Evolutionary conservation across 1,140 invertebrate genomes (phyloP).

Genomic region (Aphelenchoides besseyi): DNA sequence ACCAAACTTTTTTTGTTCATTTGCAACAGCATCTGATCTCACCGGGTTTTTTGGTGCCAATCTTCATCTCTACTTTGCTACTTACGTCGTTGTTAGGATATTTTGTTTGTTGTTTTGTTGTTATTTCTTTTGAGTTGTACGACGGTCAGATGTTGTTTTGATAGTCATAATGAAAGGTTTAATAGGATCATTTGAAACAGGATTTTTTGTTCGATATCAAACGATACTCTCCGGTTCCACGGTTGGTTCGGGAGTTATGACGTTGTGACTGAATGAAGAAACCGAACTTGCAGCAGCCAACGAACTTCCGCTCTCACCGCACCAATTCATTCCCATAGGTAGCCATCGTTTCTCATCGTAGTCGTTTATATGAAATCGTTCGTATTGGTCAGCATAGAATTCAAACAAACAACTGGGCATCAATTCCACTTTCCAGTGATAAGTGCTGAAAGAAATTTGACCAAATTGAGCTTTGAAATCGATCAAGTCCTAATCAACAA

Average conservation of each 20-base stretch:
- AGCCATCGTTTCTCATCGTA: conserved; percentile 17
- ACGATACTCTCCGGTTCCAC: neutral
- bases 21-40: neutral
- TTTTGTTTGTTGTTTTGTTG: neutral
- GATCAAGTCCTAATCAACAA: too few relatives aligned
- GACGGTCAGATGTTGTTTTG: too few relatives aligned
- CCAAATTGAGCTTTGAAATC: too few relatives aligned
- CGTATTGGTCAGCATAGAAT: conserved; percentile 4
- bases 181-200: too few relatives aligned
- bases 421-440: conserved; percentile 13
- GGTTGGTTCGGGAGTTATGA: neutral
- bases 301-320: neutral
- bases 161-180: too few relatives aligned
- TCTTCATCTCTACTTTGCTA: neutral
- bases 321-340: conserved; percentile 6
- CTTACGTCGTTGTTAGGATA: too few relatives aligned
- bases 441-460: too few relatives aligned
- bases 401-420: conserved; percentile 15
- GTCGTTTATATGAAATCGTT: conserved; percentile 6
- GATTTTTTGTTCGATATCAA: neutral
- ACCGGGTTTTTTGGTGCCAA: neutral
- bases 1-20: neutral
- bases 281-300: neutral
- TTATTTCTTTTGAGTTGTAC: neutral
- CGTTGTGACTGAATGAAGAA: neutral